Evolutionary conservation across 2,888 invertebrate genomes (phyloP).

Genomic region (Liodrosophila aerea): DNA sequence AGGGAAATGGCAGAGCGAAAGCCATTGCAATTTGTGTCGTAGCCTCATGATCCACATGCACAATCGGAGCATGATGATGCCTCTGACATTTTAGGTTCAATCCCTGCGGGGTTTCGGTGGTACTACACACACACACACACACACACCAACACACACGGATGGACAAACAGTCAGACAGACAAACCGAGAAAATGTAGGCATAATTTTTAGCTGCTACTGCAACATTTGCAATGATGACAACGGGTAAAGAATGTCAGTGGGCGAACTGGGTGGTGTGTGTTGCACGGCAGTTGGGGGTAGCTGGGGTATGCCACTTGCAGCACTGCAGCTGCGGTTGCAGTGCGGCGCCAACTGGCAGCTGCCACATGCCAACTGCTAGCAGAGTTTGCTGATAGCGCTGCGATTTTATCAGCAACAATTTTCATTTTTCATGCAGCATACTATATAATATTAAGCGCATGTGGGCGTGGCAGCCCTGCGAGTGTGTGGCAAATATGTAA

Average conservation of each 20-base stretch:
- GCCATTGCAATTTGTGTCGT: constrained; percentile 46
- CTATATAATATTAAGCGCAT: constrained; percentile 58
- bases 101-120: constrained; percentile 62
- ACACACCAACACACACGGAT: constrained; percentile 13
- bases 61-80: constrained; percentile 67
- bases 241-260: constrained; percentile 50
- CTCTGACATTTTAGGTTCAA: constrained; percentile 75
- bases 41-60: constrained; percentile 66
- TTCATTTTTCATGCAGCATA: constrained; percentile 67
- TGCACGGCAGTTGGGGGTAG: constrained; percentile 6
- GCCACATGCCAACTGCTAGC: constrained; percentile 51
- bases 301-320: not conserved
- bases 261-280: constrained; percentile 8
- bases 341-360: constrained; percentile 59
- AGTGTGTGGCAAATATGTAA: constrained; percentile 40
- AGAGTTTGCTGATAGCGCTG: constrained; percentile 66
- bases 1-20: constrained; percentile 32
- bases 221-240: constrained; percentile 74
- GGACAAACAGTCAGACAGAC: constrained; percentile 9
- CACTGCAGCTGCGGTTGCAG: constrained; percentile 52
- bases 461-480: constrained; percentile 23
- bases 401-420: constrained; percentile 77
- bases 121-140: constrained; percentile 26
- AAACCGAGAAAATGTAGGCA: constrained; percentile 48
- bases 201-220: constrained; percentile 61